Evolutionary conservation across 1,140 invertebrate species (phyloP).

Genomic region (Pogonognathellus flavescens): DNA sequence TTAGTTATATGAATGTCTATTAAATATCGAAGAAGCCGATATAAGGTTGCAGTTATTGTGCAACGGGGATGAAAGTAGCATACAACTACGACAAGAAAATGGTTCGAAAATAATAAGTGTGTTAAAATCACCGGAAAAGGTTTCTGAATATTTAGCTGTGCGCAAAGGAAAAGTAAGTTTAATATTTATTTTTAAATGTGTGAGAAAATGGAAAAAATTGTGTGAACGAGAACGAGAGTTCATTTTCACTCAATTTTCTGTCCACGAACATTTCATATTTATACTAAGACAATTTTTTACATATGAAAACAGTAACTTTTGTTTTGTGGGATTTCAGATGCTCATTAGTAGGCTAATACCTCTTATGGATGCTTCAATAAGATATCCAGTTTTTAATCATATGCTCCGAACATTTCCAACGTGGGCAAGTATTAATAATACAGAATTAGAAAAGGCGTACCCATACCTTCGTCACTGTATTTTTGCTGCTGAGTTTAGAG

Average conservation of each 20-base stretch:
- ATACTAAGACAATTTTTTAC: no score
- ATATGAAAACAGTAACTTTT: no score
- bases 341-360: slow-evolving; percentile 54
- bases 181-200: no score
- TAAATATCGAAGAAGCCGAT: slow-evolving; percentile 60
- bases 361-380: slow-evolving; percentile 45
- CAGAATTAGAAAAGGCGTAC: slow-evolving; percentile 53
- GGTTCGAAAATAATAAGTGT: slow-evolving; percentile 46
- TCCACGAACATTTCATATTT: no score
- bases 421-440: slow-evolving; percentile 47
- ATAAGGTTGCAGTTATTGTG: slow-evolving; percentile 50
- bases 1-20: slow-evolving; percentile 59
- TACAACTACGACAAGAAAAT: slow-evolving; percentile 28
- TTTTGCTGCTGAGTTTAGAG: slow-evolving; percentile 40
- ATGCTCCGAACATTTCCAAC: slow-evolving; percentile 33
- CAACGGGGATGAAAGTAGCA: slow-evolving; percentile 53
- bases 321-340: slow-evolving; percentile 25
- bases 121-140: slow-evolving; percentile 48
- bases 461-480: slow-evolving; percentile 58
- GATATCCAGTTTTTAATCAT: slow-evolving; percentile 38
- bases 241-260: no score
- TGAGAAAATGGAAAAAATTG: no score
- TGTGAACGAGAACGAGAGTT: no score
- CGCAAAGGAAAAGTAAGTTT: slow-evolving; percentile 62
- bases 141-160: slow-evolving; percentile 52